Base-by-base conservation (phyloP, 2,113 vertebrate genomes). In the Carettochelys insculpta region DNA sequence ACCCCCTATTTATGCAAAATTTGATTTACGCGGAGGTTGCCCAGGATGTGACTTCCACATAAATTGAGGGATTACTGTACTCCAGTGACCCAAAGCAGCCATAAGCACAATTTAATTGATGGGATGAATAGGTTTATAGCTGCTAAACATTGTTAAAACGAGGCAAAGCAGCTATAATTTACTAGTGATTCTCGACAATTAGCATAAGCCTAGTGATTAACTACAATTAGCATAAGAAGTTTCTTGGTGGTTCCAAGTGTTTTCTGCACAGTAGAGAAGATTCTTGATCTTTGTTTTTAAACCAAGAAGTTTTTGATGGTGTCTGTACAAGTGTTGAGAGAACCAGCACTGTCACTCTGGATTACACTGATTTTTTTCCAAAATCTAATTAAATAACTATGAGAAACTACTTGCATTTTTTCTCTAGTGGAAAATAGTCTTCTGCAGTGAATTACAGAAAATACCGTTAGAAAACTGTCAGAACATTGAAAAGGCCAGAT, bases 331-430 rank as follows among this genome's bases (percentile, higher is more conserved):
- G 5, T 13, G 80, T 73, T 86, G 68, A 45, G 8, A 83, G 25
- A 25, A 77, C 20, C 2, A 7, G 41, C 8, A 71, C 80, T 73
- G 3, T 89, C 47, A 65, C 24, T n/a, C 29, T 47, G 51, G 68
- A 73, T 89, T 90, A 48, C 34, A 5, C 25, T 84, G 79, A 68
- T 80, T 52, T 86, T 86, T 85, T 82, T 56, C n/a, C 87, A 75
- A 71, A 80, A 85, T 81, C 52, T 83, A 80, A 80, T 94, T 81
- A 92, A 43, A 43, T 65, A 31, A 68, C 54, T 79, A 25, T 54
- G 38, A 77, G 7, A 48, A 87, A n/a, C 47, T 54, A 76, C 80
- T 82, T 82, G 22, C 56, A 80, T 82, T n/a, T 68, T 88, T 80
- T 8, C 27, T 85, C 11, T 22, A 56, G 13, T 4, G 25, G 6